Percentiles rank a stretch among this genome's conserved stretches.
Evolutionary conservation across 2,797 vertebrate genomes (phyloP).

Genomic region (Sebastes reedi): DNA sequence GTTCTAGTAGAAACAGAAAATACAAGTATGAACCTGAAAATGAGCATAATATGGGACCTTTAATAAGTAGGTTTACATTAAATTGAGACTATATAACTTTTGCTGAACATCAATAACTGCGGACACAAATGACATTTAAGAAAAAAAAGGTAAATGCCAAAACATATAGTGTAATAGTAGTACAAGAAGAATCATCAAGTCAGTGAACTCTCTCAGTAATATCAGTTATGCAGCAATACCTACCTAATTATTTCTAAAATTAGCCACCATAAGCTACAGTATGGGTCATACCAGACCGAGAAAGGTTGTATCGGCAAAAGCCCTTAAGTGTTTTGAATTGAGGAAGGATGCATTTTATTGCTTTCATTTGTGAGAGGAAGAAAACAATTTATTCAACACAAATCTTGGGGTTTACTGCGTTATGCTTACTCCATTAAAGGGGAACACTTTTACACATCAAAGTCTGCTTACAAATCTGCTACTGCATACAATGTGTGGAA

Average conservation of each 20-base stretch:
- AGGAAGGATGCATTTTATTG: too few relatives aligned
- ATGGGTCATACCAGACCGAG: not conserved
- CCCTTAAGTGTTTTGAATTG: too few relatives aligned
- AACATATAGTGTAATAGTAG: not conserved
- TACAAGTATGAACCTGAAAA: too few relatives aligned
- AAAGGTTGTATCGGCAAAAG: not conserved
- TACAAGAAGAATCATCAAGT: not conserved
- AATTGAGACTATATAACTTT: not conserved
- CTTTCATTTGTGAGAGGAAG: not conserved
- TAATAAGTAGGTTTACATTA: not conserved
- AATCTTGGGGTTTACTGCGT: not conserved
- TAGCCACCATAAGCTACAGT: not conserved
- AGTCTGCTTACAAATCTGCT: accelerated
- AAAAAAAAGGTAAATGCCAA: not conserved
- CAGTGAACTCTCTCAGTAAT: too few relatives aligned
- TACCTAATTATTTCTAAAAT: too few relatives aligned
- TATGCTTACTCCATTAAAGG: not conserved
- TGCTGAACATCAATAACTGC: not conserved
- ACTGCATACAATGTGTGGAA: not conserved
- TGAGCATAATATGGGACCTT: too few relatives aligned
- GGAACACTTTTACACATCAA: not conserved
- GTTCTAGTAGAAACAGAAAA: too few relatives aligned
- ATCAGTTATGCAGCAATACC: too few relatives aligned
- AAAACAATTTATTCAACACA: not conserved
- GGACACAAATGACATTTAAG: not conserved